Evolutionary conservation across 2,113 vertebrate species (phyloP), one percentile per base, ranked within the genome.

Genomic region (Pipa parva): DNA sequence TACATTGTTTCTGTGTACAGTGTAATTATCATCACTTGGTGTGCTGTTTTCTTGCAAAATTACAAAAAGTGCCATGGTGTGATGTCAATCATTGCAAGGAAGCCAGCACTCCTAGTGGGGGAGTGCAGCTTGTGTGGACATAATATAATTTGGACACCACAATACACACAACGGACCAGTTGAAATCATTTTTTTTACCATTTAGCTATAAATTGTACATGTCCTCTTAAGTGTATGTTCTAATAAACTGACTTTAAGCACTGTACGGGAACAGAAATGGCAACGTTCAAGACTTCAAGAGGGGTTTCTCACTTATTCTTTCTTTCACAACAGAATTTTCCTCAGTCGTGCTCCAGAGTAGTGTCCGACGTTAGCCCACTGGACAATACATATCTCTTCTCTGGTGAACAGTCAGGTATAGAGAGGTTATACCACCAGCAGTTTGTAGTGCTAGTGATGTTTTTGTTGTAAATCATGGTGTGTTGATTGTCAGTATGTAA

Each of bases 281-380:
- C 15, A 1, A 31, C 10, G n/a, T 42, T 42, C n/a, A n/a, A n/a
- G n/a, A n/a, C n/a, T 42, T 42, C 17, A 42, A 5, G 13, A 42
- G n/a, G 7, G 39, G 39, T n/a, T 33, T 63, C 62, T 63, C 49
- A 63, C 50, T 37, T 63, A 17, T 54, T 63, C 62, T 63, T 42
- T 63, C 62, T 63, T 54, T 31, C n/a, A 63, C 31, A 31, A 63
- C 62, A 63, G 62, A 63, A 31, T 54, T 31, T 37, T 49, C 37
- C 22, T 52, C 48, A 51, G 13, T 37, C 31, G 62, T 24, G 26
- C 49, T 54, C 24, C 62, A 54, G 62, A 54, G 49, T 63, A 54
- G 31, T 39, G 62, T 63, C 36, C 50, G 49, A 63, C 50, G 29
- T 31, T 51, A 52, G 48, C 31, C 61, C 36, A 42, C 48, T 51